A percentile compares a stretch with the other conserved stretches of the same genome.
Conservation (phyloP, 2,888 invertebrate species). For the Microctonus hyperodae region DNA sequence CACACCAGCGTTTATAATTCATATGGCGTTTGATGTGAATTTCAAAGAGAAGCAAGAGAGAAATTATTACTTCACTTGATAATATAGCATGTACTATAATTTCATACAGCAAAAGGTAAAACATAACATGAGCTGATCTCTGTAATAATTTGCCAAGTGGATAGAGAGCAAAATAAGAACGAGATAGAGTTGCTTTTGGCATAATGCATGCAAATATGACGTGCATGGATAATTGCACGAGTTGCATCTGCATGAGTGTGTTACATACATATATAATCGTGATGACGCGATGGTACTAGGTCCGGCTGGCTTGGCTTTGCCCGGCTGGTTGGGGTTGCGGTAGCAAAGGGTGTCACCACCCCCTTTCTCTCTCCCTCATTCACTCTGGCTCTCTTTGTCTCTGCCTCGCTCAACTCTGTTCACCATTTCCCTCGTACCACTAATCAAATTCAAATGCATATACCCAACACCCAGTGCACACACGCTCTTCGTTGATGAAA, state of each 20-base stretch:
- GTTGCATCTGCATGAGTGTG: slow-evolving; percentile 52
- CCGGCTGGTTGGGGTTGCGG: slow-evolving; percentile 54
- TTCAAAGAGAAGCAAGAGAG: slow-evolving; percentile 18
- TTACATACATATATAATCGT: slow-evolving; percentile 44
- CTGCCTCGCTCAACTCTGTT: slow-evolving; percentile 29
- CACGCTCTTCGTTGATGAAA: slow-evolving; percentile 59
- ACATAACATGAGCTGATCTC: no score
- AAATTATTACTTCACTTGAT: slow-evolving; percentile 42
- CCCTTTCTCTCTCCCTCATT: slow-evolving; percentile 42
- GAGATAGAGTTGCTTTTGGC: slow-evolving; percentile 35
- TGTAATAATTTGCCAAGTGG: slow-evolving; percentile 31
- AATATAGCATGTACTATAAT: no score
- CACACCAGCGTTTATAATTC: neutral
- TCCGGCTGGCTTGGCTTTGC: slow-evolving; percentile 37
- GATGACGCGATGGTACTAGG: slow-evolving; percentile 37
- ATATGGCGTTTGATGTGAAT: neutral
- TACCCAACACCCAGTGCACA: slow-evolving; percentile 54
- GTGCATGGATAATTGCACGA: slow-evolving; percentile 61
- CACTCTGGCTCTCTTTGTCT: slow-evolving; percentile 18
- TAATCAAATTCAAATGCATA: slow-evolving; percentile 63
- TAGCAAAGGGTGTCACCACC: slow-evolving; percentile 61
- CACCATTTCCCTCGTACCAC: slow-evolving; percentile 50
- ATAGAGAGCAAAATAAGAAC: slow-evolving; percentile 34
- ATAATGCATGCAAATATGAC: slow-evolving; percentile 57
- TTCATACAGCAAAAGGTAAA: no score